phyloP scores from a whole-genome alignment of 2,888 invertebrate species.

The Leptinotarsa rubiginosa region DNA sequence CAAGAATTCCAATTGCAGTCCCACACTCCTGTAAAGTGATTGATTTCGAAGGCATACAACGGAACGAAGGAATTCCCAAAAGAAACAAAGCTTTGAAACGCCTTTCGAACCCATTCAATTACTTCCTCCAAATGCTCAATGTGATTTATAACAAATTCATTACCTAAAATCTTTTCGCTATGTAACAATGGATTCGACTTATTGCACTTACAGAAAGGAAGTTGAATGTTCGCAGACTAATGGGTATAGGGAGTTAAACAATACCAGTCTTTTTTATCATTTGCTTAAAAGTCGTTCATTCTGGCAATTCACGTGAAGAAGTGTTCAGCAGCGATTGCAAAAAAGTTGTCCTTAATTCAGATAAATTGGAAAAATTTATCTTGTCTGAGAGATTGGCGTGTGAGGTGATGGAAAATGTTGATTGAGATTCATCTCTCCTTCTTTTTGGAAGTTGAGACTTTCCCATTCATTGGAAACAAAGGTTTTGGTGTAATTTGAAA shows the following conservation, averaged over 20 bases:
- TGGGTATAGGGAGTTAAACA: constrained; percentile 29
- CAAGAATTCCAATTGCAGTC: constrained; percentile 14
- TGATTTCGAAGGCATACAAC: constrained; percentile 11
- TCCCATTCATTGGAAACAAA: too few relatives aligned
- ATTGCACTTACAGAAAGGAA: constrained; percentile 23
- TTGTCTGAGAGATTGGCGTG: too few relatives aligned
- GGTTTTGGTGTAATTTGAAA: too few relatives aligned
- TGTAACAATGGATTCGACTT: constrained; percentile 30
- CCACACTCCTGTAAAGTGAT: constrained; percentile 3
- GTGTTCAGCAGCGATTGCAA: neutral
- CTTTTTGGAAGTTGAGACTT: too few relatives aligned
- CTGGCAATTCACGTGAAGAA: constrained; percentile 2
- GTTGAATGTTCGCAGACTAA: constrained; percentile 18
- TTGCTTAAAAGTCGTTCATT: constrained; percentile 30
- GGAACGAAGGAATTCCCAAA: constrained; percentile 13
- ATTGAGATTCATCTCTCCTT: too few relatives aligned
- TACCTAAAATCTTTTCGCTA: constrained; percentile 26
- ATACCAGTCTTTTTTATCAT: constrained; percentile 28
- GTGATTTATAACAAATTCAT: constrained; percentile 34
- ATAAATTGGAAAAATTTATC: too few relatives aligned
- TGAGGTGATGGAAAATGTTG: too few relatives aligned
- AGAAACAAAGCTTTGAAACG: constrained; percentile 24
- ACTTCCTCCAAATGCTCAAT: constrained; percentile 20
- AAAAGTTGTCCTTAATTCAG: too few relatives aligned
- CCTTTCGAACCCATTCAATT: constrained; percentile 27